phyloP scores from a whole-genome alignment of 2,888 invertebrate genomes.

The Psylliodes chrysocephalus region DNA sequence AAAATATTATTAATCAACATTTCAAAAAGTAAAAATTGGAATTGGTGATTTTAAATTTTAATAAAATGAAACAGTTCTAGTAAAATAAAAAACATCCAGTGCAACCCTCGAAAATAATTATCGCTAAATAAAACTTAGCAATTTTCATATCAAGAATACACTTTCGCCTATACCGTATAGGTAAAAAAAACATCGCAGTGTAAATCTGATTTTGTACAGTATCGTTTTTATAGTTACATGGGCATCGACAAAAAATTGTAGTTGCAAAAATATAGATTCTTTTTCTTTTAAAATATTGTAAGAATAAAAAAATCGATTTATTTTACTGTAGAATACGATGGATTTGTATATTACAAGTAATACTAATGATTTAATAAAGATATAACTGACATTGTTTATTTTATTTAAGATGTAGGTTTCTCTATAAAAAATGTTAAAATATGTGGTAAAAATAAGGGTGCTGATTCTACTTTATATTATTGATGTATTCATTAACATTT shows the following conservation, averaged over 20 bases:
- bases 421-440: too few relatives aligned
- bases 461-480: too few relatives aligned
- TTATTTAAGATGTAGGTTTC: too few relatives aligned
- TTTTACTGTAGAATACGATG: slow-evolving; percentile 35
- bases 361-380: slow-evolving; percentile 35
- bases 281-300: slow-evolving; percentile 7
- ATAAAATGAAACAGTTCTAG: too few relatives aligned
- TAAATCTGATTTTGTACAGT: background rate
- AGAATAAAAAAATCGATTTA: slow-evolving; percentile 1
- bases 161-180: background rate
- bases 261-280: background rate
- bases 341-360: slow-evolving; percentile 41
- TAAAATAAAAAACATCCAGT: too few relatives aligned
- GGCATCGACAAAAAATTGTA: background rate
- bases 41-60: too few relatives aligned
- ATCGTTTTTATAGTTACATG: background rate
- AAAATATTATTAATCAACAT: too few relatives aligned
- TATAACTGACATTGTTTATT: slow-evolving; percentile 4
- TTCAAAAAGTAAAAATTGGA: too few relatives aligned
- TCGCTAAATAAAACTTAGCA: background rate
- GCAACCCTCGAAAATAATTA: background rate
- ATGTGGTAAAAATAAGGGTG: too few relatives aligned
- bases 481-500: too few relatives aligned
- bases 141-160: background rate
- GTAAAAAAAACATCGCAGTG: background rate